Base-by-base conservation (phyloP, 2,113 vertebrate species). In the Vulpes vulpes region DNA sequence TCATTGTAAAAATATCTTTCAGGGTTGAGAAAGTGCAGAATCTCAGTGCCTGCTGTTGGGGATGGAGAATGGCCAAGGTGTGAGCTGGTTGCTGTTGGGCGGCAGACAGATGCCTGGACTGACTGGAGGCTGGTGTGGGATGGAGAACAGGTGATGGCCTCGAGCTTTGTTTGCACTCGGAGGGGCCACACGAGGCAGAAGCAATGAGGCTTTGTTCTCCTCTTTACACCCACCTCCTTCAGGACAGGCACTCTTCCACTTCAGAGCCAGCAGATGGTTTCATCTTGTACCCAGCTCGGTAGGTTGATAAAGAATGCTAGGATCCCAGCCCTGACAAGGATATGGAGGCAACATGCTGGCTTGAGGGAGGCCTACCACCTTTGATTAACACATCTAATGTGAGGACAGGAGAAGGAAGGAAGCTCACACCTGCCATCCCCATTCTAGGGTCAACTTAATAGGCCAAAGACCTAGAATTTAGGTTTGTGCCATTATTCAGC, bases 371-470 rank as follows among this genome's bases (percentile, higher is more conserved):
- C 20, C 10, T 8, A 27, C 16, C 11, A 20, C 1, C 8, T 79
- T 22, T 5, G 6, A 23, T 62, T 4, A 32, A 14, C 8, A 6
- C 4, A 3, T 11, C 49, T 59, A 53, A 43, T 69, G 1, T 0
- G 12, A 27, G n/a, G 25, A 1, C 49, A 8, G 43, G 57, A 38
- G n/a, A 88, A 53, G n/a, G 65, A 15, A 43, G 32, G 49, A 20
- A 49, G 55, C 55, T 23, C 55, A 16, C 19, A 32, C 1, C 25
- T 49, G 38, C 25, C 43, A 38, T 8, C 43, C 4, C 1, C 35
- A 32, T 59, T 55, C 57, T 27, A 27, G 59, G 17, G 20, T 22
- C 57, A 69, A 30, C 59, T 43, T 23, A 2, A 15, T 5, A 69
- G 67, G 60, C 64, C n/a, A 19, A 78, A 53, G 55, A n/a, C 27